A percentile compares a stretch with the other conserved stretches of the same genome.
Conservation (phyloP, 2,797 vertebrate genomes). For the Diplodus sargus region DNA sequence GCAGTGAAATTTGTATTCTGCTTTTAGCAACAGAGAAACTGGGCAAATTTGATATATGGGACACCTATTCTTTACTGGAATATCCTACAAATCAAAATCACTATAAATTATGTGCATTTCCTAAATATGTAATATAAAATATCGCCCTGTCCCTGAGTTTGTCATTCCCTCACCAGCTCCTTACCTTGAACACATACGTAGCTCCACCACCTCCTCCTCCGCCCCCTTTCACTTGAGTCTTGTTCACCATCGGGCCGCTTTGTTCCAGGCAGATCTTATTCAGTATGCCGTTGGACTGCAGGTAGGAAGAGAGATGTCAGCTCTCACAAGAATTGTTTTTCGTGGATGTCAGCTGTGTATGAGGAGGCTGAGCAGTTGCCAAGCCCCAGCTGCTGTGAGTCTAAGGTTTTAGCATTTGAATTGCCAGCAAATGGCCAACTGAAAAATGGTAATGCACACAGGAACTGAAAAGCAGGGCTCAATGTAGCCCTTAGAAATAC, state of each 20-base stretch:
- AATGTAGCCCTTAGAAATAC: constrained; percentile 1
- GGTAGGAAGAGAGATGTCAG: constrained; percentile 53
- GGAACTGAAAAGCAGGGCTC: background rate
- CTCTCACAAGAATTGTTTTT: constrained; percentile 34
- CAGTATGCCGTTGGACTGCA: constrained; percentile 88
- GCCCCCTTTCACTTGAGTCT: constrained; percentile 91
- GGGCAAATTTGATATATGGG: background rate
- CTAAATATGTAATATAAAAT: background rate
- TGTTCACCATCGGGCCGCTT: constrained; percentile 91
- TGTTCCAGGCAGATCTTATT: constrained; percentile 94
- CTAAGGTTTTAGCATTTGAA: constrained; percentile 36
- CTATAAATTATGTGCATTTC: background rate
- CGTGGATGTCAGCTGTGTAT: constrained; percentile 31
- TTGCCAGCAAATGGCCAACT: constrained; percentile 29
- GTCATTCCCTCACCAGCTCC: constrained; percentile 1
- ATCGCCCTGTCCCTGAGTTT: background rate
- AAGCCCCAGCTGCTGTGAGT: constrained; percentile 39
- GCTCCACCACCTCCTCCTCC: constrained; percentile 96
- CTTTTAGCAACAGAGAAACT: background rate
- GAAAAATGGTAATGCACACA: constrained; percentile 32
- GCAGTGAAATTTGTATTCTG: background rate
- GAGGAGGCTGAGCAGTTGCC: constrained; percentile 29
- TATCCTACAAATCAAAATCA: background rate
- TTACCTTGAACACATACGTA: constrained; percentile 97
- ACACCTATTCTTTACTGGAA: background rate